Conservation (phyloP, 1,140 invertebrate genomes). For the Drosophila lacertosa region DNA sequence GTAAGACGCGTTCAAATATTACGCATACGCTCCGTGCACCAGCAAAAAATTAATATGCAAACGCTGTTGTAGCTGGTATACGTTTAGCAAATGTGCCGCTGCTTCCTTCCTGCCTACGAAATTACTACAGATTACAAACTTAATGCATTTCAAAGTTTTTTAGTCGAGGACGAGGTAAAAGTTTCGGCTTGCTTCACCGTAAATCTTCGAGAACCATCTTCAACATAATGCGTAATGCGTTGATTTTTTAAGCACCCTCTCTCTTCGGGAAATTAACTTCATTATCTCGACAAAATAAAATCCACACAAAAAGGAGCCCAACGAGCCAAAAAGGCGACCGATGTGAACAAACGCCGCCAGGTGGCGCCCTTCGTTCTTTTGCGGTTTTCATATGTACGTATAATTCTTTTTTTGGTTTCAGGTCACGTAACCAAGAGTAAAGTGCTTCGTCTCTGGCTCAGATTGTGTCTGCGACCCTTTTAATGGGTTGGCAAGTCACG, state of each 20-base stretch:
- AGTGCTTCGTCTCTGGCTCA: constrained; percentile 37
- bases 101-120: constrained; percentile 34
- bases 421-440: constrained; percentile 65
- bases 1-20: constrained; percentile 49
- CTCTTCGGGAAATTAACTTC: constrained; percentile 69
- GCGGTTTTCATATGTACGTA: constrained; percentile 53
- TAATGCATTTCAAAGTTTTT: constrained; percentile 75
- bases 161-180: constrained; percentile 32
- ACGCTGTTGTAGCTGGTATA: constrained; percentile 55
- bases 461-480: constrained; percentile 71
- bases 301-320: constrained; percentile 49
- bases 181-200: constrained; percentile 42
- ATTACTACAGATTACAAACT: constrained; percentile 63
- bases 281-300: constrained; percentile 64
- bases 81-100: constrained; percentile 59
- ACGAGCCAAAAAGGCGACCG: neutral
- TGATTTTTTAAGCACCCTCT: constrained; percentile 40
- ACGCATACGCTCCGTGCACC: constrained; percentile 20
- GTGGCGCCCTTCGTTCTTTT: constrained; percentile 31
- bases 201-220: constrained; percentile 67
- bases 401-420: constrained; percentile 54
- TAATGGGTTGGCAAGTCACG: constrained; percentile 69
- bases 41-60: constrained; percentile 71
- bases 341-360: constrained; percentile 21
- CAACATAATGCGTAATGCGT: constrained; percentile 67